Evolutionary conservation across 92 coral and sea anemone genomes (phyloP).

Genomic region (Heteractis magnifica): DNA sequence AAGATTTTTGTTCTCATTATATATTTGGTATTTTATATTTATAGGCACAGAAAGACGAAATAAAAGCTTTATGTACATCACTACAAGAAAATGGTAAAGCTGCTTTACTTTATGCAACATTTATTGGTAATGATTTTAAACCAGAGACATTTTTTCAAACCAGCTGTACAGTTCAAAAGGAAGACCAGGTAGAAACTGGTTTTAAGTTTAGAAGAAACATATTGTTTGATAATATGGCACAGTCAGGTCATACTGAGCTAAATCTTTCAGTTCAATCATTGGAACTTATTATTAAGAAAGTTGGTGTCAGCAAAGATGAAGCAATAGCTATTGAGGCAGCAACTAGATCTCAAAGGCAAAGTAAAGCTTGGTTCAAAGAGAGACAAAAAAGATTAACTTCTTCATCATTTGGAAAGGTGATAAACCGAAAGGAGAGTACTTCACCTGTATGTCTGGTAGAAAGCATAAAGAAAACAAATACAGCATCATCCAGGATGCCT

Average conservation of each 20-base stretch:
- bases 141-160: conserved; percentile 14
- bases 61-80: conserved; percentile 23
- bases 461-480: conserved; percentile 18
- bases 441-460: conserved; percentile 28
- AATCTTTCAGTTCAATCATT: conserved; percentile 24
- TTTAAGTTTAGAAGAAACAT: conserved; percentile 26
- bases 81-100: conserved; percentile 26
- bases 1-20: neutral
- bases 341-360: conserved; percentile 33
- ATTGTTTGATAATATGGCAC: conserved; percentile 34
- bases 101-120: conserved; percentile 25
- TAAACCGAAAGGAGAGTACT: conserved; percentile 35
- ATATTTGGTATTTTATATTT: conserved; percentile 2
- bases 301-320: conserved; percentile 27
- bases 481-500: conserved; percentile 25
- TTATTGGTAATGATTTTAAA: conserved; percentile 22
- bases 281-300: conserved; percentile 23
- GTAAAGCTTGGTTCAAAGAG: conserved; percentile 26
- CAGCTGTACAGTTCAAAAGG: conserved; percentile 30
- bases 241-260: conserved; percentile 28
- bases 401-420: conserved; percentile 41
- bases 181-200: conserved; percentile 31
- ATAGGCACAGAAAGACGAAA: conserved; percentile 14
- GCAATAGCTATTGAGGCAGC: conserved; percentile 24
- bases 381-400: conserved; percentile 9